phyloP scores from a whole-genome alignment of 2,113 vertebrate species.

The Poeciliopsis retropinna region DNA sequence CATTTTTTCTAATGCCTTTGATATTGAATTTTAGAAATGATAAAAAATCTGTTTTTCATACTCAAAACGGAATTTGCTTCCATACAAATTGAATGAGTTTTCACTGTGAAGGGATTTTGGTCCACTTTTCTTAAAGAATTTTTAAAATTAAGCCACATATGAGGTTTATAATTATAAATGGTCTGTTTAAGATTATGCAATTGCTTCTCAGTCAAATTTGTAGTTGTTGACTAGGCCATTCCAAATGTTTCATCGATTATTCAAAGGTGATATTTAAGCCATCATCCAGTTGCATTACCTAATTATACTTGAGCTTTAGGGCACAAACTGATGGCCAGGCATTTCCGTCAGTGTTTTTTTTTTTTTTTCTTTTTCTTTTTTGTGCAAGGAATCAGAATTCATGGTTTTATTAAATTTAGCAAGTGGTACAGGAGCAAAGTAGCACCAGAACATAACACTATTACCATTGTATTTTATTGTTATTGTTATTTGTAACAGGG shows the following conservation, averaged over 20 bases:
- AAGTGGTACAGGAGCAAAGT: background rate
- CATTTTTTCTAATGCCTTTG: too few species aligned
- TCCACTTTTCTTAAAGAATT: too few species aligned
- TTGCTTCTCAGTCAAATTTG: background rate
- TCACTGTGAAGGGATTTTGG: background rate
- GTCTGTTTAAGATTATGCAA: background rate
- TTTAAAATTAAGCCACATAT: background rate
- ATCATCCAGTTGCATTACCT: too few species aligned
- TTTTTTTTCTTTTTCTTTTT: too few species aligned
- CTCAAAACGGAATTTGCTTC: too few species aligned
- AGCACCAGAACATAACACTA: background rate
- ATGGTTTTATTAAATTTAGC: too few species aligned
- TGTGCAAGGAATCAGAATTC: too few species aligned
- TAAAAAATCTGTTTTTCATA: too few species aligned
- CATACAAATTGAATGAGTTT: background rate
- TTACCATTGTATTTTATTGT: background rate
- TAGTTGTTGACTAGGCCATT: background rate
- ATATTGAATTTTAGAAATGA: too few species aligned
- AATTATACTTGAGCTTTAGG: background rate
- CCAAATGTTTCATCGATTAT: background rate
- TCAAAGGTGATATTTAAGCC: background rate
- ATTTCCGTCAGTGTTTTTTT: too few species aligned
- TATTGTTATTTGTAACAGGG: background rate
- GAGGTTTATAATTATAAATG: background rate
- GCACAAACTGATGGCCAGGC: background rate